Evolutionary conservation across 2,797 vertebrate genomes (phyloP), one percentile per base, ranked within the genome.

Genomic region (Sciaenops ocellatus): DNA sequence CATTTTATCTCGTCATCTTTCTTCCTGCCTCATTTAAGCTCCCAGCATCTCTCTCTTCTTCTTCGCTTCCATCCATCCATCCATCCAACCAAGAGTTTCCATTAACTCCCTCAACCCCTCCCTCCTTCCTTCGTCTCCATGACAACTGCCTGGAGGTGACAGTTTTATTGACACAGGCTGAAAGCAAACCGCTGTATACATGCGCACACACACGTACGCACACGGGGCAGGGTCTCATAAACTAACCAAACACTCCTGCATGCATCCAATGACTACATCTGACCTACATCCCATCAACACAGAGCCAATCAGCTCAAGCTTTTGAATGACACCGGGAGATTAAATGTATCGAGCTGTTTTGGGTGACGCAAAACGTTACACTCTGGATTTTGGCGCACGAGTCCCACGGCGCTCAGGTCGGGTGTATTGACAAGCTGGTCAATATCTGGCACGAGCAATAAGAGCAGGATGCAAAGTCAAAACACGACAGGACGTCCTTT

Each of bases 111-210:
- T 38, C n/a, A 0, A 30, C 8, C 5, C 4, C 24, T 12, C 30
- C n/a, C 20, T 22, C 34, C 13, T 20, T n/a, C 54, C 50, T 41
- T 61, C 0, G 13, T 85, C 60, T 70, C 87, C 52, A 26, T 76
- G 74, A 83, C 79, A 87, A 93, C 90, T 64, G 67, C 77, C 83
- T 84, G 62, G 66, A 65, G 81, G 80, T 76, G 82, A 90, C 84
- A 84, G 59, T 51, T 83, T 76, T 79, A 91, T 86, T 87, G 78
- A 88, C 69, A 76, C 50, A 17, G 30, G 48, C 67, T 52, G 55
- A 83, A 75, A 71, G 73, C 60, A 54, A 62, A 50, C 46, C 38
- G 15, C 17, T 0, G 34, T 17, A 30, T 6, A 30, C 18, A n/a
- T 18, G 17, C 56, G 20, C 3, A 9, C 26, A 30, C 24, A 28